Conservation (phyloP, 2,797 vertebrate species). For the Pipistrellus pipistrellus region DNA sequence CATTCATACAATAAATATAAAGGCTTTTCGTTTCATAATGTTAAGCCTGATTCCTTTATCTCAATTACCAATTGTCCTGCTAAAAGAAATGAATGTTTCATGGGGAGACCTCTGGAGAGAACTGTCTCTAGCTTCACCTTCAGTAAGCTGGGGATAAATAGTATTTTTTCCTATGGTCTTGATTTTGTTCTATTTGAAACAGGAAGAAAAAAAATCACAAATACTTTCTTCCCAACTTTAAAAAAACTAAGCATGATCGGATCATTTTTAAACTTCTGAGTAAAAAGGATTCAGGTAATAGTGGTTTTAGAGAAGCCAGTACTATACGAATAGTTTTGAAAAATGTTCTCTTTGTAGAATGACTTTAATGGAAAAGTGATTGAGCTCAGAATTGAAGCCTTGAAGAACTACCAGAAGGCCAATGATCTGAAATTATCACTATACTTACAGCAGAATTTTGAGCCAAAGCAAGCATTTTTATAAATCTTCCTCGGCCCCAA, state of each 20-base stretch:
- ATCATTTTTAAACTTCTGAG: slow-evolving; percentile 58
- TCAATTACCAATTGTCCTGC: slow-evolving; percentile 24
- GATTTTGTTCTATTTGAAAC: slow-evolving; percentile 60
- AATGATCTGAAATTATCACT: slow-evolving; percentile 76
- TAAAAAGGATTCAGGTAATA: slow-evolving; percentile 15
- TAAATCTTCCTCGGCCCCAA: slow-evolving; percentile 54
- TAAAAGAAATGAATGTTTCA: slow-evolving; percentile 61
- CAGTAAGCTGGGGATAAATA: slow-evolving; percentile 54
- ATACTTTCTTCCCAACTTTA: slow-evolving; percentile 14
- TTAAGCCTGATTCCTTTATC: background rate
- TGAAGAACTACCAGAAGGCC: slow-evolving; percentile 76
- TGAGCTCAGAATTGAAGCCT: slow-evolving; percentile 76
- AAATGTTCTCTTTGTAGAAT: slow-evolving; percentile 76
- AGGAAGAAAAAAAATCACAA: background rate
- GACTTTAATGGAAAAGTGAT: slow-evolving; percentile 74
- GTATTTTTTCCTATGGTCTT: slow-evolving; percentile 9
- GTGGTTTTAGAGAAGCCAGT: slow-evolving; percentile 58
- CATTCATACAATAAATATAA: slow-evolving; percentile 30
- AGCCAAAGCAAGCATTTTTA: slow-evolving; percentile 72
- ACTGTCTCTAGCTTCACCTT: slow-evolving; percentile 32
- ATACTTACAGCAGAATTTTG: slow-evolving; percentile 75
- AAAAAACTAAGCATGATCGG: background rate
- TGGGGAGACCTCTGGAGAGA: background rate
- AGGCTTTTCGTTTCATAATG: slow-evolving; percentile 39
- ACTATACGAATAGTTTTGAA: slow-evolving; percentile 34